phyloP scores from a whole-genome alignment of 2,797 vertebrate species.

The Tiaroga cobitis region DNA sequence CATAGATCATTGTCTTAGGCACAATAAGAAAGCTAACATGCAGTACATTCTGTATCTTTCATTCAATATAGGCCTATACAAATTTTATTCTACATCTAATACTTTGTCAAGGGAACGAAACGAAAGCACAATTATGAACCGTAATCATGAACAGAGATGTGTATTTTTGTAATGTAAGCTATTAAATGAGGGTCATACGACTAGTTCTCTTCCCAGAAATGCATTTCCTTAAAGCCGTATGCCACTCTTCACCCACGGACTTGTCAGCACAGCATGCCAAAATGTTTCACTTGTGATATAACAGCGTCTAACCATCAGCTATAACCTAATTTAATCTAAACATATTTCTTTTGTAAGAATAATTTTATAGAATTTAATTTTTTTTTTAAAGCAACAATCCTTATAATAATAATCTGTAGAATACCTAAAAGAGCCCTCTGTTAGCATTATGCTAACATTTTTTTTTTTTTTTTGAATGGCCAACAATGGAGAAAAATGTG shows the following conservation, averaged over 20 bases:
- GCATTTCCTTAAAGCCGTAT: constrained; percentile 27
- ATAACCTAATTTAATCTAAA: not conserved
- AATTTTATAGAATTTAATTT: not conserved
- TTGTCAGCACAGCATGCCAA: constrained; percentile 10
- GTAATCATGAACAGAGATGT: not conserved
- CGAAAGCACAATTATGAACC: not conserved
- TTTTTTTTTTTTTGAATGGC: too few species aligned
- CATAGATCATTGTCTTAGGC: not conserved
- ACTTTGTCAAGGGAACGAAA: not conserved
- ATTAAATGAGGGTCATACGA: constrained; percentile 1
- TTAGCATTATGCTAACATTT: not conserved
- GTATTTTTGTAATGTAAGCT: not conserved
- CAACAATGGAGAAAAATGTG: not conserved
- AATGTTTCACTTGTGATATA: constrained; percentile 1
- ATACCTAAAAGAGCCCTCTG: not conserved
- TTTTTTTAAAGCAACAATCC: not conserved
- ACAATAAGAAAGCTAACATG: not conserved
- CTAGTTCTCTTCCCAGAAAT: constrained; percentile 38
- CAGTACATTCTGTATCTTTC: not conserved
- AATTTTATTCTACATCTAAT: not conserved
- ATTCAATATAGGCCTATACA: not conserved
- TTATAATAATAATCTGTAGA: not conserved
- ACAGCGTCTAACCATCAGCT: constrained; percentile 12
- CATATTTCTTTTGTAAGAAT: not conserved
- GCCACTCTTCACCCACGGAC: constrained; percentile 8